These are phyloP conservation scores for Dicyema japonicum DNA, from an alignment of 1,140 invertebrate genomes.

Conservation along the genomic window DNA sequence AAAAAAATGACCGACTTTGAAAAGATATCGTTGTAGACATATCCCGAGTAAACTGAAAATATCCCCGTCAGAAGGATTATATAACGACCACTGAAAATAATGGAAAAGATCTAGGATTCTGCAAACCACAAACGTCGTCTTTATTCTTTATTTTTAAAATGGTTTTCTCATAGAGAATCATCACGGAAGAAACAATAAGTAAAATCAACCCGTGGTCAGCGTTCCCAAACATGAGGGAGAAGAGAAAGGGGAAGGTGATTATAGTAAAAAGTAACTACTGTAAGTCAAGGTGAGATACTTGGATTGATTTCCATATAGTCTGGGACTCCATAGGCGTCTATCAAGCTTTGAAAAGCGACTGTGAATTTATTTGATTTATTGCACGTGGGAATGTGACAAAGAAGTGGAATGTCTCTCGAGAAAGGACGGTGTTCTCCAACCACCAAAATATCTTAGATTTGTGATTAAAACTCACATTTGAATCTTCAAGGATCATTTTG, in stretches of 20 bases:
- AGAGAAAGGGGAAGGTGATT: constrained; percentile 84
- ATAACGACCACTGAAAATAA: constrained; percentile 81
- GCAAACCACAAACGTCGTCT: too few species aligned
- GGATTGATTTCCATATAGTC: constrained; percentile 78
- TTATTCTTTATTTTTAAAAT: not conserved
- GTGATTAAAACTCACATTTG: too few species aligned
- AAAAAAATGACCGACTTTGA: constrained; percentile 79
- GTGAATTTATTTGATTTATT: constrained; percentile 82
- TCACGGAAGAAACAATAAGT: constrained; percentile 26
- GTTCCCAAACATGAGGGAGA: constrained; percentile 91
- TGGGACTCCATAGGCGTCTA: constrained; percentile 75
- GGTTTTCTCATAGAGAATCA: constrained; percentile 25
- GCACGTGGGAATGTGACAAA: too few species aligned
- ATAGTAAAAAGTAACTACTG: constrained; percentile 64
- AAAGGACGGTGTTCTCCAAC: too few species aligned
- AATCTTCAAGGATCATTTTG: too few species aligned
- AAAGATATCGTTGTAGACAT: constrained; percentile 91
- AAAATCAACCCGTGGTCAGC: constrained; percentile 47
- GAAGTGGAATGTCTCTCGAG: too few species aligned
- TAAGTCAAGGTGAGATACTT: too few species aligned
- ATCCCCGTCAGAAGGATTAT: constrained; percentile 81
- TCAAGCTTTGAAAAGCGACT: constrained; percentile 60
- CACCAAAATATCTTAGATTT: too few species aligned
- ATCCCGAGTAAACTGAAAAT: constrained; percentile 76
- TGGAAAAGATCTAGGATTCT: constrained; percentile 46